phyloP scores from a whole-genome alignment of 2,888 invertebrate genomes.

The Lithophane ornitopus region DNA sequence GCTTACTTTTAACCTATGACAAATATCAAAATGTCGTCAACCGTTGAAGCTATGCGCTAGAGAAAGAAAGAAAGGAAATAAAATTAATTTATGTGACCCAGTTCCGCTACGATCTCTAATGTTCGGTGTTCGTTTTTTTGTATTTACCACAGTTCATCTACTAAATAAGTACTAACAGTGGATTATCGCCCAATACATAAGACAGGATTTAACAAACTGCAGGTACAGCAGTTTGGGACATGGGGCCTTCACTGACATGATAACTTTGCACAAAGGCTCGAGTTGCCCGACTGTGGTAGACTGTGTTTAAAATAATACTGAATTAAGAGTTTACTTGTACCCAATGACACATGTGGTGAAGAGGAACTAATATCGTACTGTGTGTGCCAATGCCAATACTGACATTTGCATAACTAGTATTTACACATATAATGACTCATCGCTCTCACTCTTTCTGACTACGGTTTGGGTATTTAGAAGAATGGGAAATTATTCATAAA shows the following conservation, averaged over 20 bases:
- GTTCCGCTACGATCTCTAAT: background rate
- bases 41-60: background rate
- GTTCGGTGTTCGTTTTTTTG: background rate
- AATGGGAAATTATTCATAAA: background rate
- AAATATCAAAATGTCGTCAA: constrained; percentile 28
- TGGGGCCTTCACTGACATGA: background rate
- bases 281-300: background rate
- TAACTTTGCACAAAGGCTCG: background rate
- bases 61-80: too few species aligned
- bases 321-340: background rate
- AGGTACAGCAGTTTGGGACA: background rate
- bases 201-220: background rate
- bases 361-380: constrained; percentile 29
- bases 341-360: constrained; percentile 5
- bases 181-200: background rate
- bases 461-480: background rate
- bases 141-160: background rate
- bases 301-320: constrained; percentile 1
- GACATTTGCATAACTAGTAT: constrained; percentile 76
- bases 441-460: constrained; percentile 33
- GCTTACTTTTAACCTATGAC: constrained; percentile 21
- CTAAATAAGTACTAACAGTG: background rate
- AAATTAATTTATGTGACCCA: too few species aligned
- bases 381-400: constrained; percentile 34
- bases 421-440: constrained; percentile 61